Conservation (phyloP, 1,140 invertebrate species). For the Popillia japonica region DNA sequence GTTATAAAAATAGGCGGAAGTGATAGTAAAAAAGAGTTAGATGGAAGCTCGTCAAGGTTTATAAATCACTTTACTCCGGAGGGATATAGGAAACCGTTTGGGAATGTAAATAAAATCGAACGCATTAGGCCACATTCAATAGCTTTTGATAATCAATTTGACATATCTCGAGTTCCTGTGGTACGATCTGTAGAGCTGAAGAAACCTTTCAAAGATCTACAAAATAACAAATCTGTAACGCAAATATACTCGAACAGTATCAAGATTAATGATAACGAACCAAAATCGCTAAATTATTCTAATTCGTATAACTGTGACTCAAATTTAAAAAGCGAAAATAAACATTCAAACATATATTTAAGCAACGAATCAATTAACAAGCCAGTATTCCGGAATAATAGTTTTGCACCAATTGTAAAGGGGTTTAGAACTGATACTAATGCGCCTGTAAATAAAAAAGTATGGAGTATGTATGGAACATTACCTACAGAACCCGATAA, state of each 20-base stretch:
- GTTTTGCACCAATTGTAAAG: constrained; percentile 55
- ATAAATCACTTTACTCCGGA: constrained; percentile 54
- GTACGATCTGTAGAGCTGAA: constrained; percentile 60
- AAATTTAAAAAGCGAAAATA: constrained; percentile 35
- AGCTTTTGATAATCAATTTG: constrained; percentile 53
- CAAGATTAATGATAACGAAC: constrained; percentile 33
- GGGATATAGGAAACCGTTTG: constrained; percentile 58
- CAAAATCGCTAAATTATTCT: constrained; percentile 35
- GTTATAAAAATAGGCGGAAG: constrained; percentile 55
- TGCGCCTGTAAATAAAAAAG: constrained; percentile 43
- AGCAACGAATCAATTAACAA: constrained; percentile 42
- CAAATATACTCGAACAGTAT: constrained; percentile 49
- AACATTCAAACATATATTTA: constrained; percentile 23
- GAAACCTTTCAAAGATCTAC: constrained; percentile 56
- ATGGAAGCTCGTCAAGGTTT: constrained; percentile 44
- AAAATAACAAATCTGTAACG: constrained; percentile 52
- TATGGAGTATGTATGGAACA: constrained; percentile 48
- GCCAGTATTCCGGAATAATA: constrained; percentile 51
- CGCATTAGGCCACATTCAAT: constrained; percentile 56
- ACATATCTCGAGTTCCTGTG: constrained; percentile 58
- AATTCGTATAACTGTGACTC: constrained; percentile 10
- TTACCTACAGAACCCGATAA: constrained; percentile 44
- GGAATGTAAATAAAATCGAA: constrained; percentile 52
- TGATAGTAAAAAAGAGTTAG: constrained; percentile 37
- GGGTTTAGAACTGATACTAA: constrained; percentile 51